Conservation (phyloP, 2,113 vertebrate species). For the Lepus timidus region DNA sequence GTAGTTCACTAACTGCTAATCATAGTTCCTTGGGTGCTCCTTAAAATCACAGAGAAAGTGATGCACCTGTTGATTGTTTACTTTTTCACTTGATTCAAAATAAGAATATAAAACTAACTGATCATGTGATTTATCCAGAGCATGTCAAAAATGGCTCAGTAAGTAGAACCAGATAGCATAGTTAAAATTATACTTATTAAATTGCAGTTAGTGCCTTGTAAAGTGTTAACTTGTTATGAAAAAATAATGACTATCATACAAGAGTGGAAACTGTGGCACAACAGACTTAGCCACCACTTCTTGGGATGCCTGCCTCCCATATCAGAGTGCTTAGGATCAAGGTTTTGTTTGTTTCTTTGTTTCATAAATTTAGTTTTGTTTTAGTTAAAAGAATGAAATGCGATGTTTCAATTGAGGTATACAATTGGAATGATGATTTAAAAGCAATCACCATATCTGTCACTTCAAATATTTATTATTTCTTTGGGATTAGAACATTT, state of each 20-base stretch:
- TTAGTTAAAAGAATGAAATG: too few species aligned
- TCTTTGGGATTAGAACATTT: too few species aligned
- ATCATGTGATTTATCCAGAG: neutral
- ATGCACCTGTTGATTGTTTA: neutral
- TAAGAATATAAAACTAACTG: conserved; percentile 22
- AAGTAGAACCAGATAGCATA: conserved; percentile 47
- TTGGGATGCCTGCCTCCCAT: too few species aligned
- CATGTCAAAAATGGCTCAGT: neutral
- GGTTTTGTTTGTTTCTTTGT: too few species aligned
- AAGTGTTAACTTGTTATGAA: conserved; percentile 37
- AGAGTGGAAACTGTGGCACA: too few species aligned
- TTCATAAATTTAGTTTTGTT: too few species aligned
- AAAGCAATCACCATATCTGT: too few species aligned
- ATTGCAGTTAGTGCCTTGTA: neutral
- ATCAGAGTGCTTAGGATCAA: too few species aligned
- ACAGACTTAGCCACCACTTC: too few species aligned
- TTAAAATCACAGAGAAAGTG: neutral
- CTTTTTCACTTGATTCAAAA: conserved; percentile 10
- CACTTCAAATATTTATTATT: too few species aligned
- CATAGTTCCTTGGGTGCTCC: neutral
- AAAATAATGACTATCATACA: neutral
- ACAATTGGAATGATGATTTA: too few species aligned
- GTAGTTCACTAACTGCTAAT: neutral
- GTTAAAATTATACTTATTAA: conserved; percentile 51
- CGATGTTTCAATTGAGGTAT: too few species aligned